A percentile compares a stretch with the other conserved stretches of the same genome.
Evolutionary conservation across 2,797 vertebrate genomes (phyloP).

Genomic region (Eutrigla gurnardus): DNA sequence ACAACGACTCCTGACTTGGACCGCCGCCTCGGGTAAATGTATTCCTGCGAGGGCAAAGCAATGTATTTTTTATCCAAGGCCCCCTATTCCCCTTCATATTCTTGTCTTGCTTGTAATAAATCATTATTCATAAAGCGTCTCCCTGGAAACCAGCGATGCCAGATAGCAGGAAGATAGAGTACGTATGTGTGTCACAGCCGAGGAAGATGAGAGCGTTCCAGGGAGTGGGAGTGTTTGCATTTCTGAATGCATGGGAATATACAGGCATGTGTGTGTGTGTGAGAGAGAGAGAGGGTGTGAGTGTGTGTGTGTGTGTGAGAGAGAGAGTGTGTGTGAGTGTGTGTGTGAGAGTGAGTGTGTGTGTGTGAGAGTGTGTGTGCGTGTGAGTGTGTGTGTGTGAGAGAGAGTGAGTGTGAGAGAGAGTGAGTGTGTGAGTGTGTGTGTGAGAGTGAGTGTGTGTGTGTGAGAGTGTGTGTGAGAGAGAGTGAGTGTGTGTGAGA

Average conservation of each 20-base stretch:
- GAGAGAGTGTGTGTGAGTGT: too few species aligned
- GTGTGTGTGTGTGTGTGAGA: too few species aligned
- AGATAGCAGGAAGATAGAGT: constrained; percentile 35
- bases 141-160: constrained; percentile 53
- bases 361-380: constrained; percentile 9
- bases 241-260: constrained; percentile 19
- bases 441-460: constrained; percentile 23
- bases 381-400: neutral
- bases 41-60: constrained; percentile 31
- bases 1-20: constrained; percentile 21
- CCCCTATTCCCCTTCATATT: constrained; percentile 24
- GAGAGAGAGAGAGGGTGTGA: too few species aligned
- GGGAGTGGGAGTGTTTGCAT: neutral
- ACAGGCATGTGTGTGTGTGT: neutral
- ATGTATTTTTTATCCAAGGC: constrained; percentile 47
- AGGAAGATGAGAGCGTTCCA: constrained; percentile 5
- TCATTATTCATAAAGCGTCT: constrained; percentile 69
- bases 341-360: too few species aligned
- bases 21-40: constrained; percentile 40
- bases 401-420: neutral
- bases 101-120: constrained; percentile 48
- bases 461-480: neutral
- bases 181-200: constrained; percentile 31
- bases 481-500: constrained; percentile 4
- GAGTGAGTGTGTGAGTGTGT: neutral